Conservation (phyloP, 2,113 vertebrate species). For the Leucopsar rothschildi region DNA sequence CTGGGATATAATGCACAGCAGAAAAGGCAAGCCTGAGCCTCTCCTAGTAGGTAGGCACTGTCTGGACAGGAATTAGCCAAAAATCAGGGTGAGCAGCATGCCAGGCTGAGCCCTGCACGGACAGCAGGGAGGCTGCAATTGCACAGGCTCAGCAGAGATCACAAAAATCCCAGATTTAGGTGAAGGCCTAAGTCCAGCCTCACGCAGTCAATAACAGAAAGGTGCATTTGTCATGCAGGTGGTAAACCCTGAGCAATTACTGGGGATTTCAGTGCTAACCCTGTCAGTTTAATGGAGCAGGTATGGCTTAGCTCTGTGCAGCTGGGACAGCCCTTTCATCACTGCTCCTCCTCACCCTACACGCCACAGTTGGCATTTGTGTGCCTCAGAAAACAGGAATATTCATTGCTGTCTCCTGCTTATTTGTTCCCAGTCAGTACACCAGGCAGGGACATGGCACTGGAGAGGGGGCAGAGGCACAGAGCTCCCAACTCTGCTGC, state of each 20-base stretch:
- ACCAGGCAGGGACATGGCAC: rapidly evolving
- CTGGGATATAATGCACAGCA: background rate
- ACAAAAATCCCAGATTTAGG: background rate
- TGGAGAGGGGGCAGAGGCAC: background rate
- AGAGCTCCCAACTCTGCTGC: background rate
- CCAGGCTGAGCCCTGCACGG: rapidly evolving
- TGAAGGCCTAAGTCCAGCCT: background rate
- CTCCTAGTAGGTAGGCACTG: background rate
- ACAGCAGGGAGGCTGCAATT: background rate
- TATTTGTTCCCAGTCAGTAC: background rate
- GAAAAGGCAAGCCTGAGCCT: background rate
- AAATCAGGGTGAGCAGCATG: background rate
- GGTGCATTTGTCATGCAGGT: conserved; percentile 11
- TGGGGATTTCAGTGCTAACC: background rate
- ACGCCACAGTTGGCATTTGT: rapidly evolving
- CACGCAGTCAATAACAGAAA: background rate
- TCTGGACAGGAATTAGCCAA: background rate
- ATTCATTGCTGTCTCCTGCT: background rate
- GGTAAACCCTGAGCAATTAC: background rate
- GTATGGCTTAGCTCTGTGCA: background rate
- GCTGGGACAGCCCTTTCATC: background rate
- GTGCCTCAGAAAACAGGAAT: background rate
- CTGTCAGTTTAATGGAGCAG: background rate
- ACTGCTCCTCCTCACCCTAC: rapidly evolving
- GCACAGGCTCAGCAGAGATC: background rate